phyloP scores from a whole-genome alignment of 2,888 invertebrate genomes.

The Salticus scenicus region DNA sequence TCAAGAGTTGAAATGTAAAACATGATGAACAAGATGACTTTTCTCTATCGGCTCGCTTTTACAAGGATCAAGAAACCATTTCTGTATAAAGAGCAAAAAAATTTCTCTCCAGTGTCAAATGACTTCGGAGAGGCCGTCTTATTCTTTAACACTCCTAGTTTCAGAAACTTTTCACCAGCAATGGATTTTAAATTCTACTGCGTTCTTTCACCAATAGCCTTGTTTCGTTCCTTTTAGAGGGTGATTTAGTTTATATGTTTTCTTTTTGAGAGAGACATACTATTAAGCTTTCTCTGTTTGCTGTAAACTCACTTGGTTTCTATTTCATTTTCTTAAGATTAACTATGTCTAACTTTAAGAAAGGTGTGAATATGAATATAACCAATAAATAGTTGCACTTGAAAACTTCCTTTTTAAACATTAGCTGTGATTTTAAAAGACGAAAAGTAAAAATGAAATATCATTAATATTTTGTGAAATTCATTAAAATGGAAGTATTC shows the following conservation, averaged over 20 bases:
- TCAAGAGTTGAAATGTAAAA: conserved; percentile 15
- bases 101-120: conserved; percentile 18
- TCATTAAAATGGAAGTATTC: too few species aligned
- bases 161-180: conserved; percentile 16
- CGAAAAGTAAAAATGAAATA: too few species aligned
- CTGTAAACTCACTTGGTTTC: not conserved
- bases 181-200: conserved; percentile 36
- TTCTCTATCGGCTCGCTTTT: conserved; percentile 5
- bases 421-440: too few species aligned
- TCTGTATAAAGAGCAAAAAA: conserved; percentile 13
- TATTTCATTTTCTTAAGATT: not conserved
- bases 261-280: not conserved
- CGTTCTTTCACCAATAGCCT: not conserved
- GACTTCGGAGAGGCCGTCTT: not conserved
- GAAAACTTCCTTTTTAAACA: too few species aligned
- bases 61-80: conserved; percentile 59
- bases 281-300: not conserved
- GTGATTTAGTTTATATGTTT: not conserved
- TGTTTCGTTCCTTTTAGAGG: not conserved
- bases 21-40: conserved; percentile 21
- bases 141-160: not conserved
- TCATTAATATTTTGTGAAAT: too few species aligned
- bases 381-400: too few species aligned
- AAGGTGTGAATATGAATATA: too few species aligned
- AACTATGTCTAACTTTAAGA: not conserved